These are phyloP conservation scores for Origma solitaria DNA, from an alignment of 2,113 vertebrate genomes.

Conservation along the genomic window DNA sequence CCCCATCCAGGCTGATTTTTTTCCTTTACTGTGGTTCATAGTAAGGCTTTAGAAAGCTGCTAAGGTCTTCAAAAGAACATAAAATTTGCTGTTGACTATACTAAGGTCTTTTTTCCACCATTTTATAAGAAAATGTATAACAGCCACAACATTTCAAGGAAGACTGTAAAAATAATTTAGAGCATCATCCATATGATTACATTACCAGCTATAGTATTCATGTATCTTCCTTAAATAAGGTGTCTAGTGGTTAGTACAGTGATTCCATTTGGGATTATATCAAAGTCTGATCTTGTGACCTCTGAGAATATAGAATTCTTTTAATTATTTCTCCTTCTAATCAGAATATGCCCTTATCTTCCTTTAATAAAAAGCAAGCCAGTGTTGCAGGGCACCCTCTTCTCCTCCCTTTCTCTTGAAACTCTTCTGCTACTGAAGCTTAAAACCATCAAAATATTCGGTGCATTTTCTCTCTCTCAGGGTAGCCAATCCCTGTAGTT, in stretches of 20 bases:
- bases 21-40: neutral
- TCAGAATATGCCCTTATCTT: neutral
- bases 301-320: neutral
- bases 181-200: neutral
- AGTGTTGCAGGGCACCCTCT: neutral
- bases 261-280: neutral
- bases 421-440: neutral
- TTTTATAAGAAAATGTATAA: neutral
- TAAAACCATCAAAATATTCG: neutral
- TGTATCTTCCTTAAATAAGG: neutral
- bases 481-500: neutral
- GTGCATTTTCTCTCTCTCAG: neutral
- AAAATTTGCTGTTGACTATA: neutral
- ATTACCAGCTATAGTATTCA: neutral
- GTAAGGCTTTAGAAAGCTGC: neutral
- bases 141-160: neutral
- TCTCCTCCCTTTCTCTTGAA: neutral
- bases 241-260: neutral
- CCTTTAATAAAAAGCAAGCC: neutral
- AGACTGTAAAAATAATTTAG: neutral
- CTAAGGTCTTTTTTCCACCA: accelerated
- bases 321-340: neutral
- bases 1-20: neutral
- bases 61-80: neutral
- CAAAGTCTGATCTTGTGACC: neutral